A percentile compares a stretch with the other conserved stretches of the same genome.
Evolutionary conservation across 2,797 vertebrate genomes (phyloP).

Genomic region (Lacerta viridis): DNA sequence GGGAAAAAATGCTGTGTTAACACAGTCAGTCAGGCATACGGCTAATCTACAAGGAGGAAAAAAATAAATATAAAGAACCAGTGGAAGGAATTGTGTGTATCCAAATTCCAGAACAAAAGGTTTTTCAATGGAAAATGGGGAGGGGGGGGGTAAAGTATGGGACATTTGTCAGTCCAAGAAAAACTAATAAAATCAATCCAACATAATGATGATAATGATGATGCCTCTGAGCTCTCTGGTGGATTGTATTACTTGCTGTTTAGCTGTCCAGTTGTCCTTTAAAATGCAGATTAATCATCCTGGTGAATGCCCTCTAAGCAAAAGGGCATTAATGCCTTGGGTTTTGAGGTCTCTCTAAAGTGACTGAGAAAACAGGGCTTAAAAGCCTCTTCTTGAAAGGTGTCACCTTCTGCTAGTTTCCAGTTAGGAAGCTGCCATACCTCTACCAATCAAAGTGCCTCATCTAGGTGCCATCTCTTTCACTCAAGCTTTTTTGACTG

Average conservation of each 20-base stretch:
- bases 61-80: too few relatives aligned
- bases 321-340: background rate
- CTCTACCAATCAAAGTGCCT: background rate
- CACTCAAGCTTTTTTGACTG: background rate
- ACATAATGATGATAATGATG: background rate
- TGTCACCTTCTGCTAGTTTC: background rate
- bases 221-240: background rate
- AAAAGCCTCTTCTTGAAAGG: background rate
- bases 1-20: background rate
- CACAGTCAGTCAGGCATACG: background rate
- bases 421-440: background rate
- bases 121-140: background rate
- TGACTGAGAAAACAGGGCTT: background rate
- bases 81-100: background rate
- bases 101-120: background rate
- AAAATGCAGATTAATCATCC: conserved; percentile 33
- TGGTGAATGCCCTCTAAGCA: background rate
- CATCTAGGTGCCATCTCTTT: background rate
- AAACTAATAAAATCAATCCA: background rate
- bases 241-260: conserved; percentile 24
- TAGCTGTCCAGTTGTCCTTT: conserved; percentile 6
- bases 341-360: background rate
- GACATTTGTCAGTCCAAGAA: background rate
- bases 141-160: background rate
- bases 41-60: background rate